phyloP scores from a whole-genome alignment of 2,113 vertebrate species.

The Heptranchias perlo region DNA sequence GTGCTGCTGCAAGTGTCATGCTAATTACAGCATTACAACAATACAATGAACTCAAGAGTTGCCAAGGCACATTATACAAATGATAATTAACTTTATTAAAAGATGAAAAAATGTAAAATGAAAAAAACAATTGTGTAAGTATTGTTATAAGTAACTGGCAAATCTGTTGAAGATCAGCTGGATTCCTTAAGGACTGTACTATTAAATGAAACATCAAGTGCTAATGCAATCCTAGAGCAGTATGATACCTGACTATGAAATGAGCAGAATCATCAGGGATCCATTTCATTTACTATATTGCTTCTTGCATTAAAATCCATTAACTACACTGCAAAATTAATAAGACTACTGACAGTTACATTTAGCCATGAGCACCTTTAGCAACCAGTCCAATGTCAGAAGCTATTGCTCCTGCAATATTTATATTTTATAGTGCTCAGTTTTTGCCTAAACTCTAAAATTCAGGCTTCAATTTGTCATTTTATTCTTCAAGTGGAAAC shows the following conservation, averaged over 20 bases:
- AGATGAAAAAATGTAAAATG: slow-evolving; percentile 35
- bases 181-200: slow-evolving; percentile 36
- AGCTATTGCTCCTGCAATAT: not conserved
- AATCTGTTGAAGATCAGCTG: slow-evolving; percentile 37
- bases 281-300: slow-evolving; percentile 40
- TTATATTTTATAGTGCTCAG: not conserved
- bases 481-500: too few species aligned
- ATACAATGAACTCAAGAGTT: slow-evolving; percentile 44
- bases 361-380: not conserved
- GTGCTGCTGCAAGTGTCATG: slow-evolving; percentile 45
- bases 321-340: slow-evolving; percentile 34
- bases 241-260: slow-evolving; percentile 44
- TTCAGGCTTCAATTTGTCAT: too few species aligned
- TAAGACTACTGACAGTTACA: not conserved
- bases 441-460: not conserved
- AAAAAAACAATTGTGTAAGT: slow-evolving; percentile 39
- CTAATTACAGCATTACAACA: slow-evolving; percentile 43
- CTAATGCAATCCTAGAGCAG: slow-evolving; percentile 41
- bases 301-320: slow-evolving; percentile 39
- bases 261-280: slow-evolving; percentile 44
- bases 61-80: slow-evolving; percentile 43
- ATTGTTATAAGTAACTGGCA: slow-evolving; percentile 40
- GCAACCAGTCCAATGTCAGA: not conserved
- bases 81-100: slow-evolving; percentile 39
- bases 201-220: slow-evolving; percentile 44